Conservation (phyloP, 2,113 vertebrate genomes). For the Leptosomus discolor region DNA sequence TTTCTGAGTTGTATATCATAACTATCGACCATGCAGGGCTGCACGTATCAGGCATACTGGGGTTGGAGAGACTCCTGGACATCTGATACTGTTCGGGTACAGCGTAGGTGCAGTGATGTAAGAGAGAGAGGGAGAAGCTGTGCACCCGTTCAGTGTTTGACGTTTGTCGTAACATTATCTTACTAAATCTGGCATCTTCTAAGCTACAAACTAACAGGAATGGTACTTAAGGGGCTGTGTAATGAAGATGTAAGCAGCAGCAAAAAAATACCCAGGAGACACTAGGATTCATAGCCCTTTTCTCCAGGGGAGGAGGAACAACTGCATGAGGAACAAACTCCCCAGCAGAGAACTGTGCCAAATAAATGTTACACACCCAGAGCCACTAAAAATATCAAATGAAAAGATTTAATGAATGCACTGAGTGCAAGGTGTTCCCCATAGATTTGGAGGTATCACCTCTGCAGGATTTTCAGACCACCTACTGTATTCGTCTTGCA, state of each 20-base stretch:
- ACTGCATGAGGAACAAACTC: not conserved
- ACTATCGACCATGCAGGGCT: not conserved
- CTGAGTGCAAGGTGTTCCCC: not conserved
- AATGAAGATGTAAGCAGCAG: not conserved
- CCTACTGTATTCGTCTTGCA: not conserved
- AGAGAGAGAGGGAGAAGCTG: not conserved
- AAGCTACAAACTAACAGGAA: not conserved
- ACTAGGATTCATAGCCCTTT: not conserved
- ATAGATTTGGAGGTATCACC: not conserved
- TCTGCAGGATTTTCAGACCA: not conserved
- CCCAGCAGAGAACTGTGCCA: not conserved
- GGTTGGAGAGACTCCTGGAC: not conserved
- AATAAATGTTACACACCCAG: not conserved
- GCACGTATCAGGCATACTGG: not conserved
- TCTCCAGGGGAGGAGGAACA: not conserved
- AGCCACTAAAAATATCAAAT: not conserved
- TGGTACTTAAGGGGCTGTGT: not conserved
- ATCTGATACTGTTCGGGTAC: not conserved
- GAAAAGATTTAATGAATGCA: not conserved
- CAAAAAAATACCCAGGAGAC: not conserved
- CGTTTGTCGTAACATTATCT: not conserved
- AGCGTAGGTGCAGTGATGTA: not conserved
- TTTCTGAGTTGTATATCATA: not conserved
- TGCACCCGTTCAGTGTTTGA: rapidly evolving
- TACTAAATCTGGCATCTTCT: not conserved